Conservation (phyloP, 2,113 vertebrate genomes). For the Tyrannus savana region DNA sequence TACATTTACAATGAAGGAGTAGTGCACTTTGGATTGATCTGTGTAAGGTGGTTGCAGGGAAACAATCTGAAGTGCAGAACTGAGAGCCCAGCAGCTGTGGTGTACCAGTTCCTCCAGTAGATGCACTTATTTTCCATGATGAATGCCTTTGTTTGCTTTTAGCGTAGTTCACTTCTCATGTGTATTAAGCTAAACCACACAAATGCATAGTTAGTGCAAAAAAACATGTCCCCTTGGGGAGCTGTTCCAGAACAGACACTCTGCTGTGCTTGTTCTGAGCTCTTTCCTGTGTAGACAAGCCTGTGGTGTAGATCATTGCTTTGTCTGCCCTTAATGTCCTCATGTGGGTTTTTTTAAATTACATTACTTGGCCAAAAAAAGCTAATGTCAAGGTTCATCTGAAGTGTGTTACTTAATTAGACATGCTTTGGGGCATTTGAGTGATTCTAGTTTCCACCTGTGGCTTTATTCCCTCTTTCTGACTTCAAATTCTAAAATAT, state of each 20-base stretch:
- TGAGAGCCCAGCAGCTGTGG: neutral
- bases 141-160: neutral
- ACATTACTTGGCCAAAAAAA: neutral
- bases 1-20: neutral
- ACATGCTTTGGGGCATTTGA: neutral
- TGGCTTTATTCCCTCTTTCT: neutral
- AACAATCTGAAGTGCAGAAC: neutral
- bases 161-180: neutral
- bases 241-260: neutral
- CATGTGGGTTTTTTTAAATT: neutral
- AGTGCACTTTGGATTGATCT: neutral
- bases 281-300: neutral
- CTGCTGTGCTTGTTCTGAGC: neutral
- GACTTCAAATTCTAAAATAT: neutral
- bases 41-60: neutral
- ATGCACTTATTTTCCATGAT: neutral
- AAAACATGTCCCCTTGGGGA: neutral
- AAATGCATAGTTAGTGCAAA: neutral
- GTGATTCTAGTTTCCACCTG: neutral
- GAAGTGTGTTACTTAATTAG: neutral
- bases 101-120: neutral
- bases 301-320: neutral
- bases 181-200: neutral
- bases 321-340: neutral
- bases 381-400: neutral